Conservation (phyloP, 2,888 invertebrate genomes). For the Protonemura montana region DNA sequence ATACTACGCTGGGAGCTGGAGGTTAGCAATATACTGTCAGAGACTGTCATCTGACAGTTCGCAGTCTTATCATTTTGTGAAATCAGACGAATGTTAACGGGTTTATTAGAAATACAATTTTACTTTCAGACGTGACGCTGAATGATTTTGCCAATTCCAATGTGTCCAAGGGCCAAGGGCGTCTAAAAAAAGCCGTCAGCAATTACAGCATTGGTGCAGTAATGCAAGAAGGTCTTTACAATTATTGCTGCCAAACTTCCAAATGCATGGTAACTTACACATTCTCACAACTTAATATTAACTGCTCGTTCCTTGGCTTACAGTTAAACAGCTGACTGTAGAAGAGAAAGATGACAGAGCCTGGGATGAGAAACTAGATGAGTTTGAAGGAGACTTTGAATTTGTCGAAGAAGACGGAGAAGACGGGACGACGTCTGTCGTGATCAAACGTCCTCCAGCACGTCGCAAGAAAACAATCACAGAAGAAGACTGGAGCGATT, state of each 20-base stretch:
- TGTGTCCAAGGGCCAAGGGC: conserved; percentile 53
- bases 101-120: conserved; percentile 41
- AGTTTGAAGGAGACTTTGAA: conserved; percentile 59
- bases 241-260: neutral
- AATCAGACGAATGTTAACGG: conserved; percentile 49
- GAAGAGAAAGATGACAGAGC: conserved; percentile 56
- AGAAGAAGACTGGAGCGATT: conserved; percentile 50
- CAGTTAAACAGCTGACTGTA: conserved; percentile 55
- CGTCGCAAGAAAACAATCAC: conserved; percentile 54
- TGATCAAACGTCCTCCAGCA: conserved; percentile 50
- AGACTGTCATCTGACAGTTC: conserved; percentile 27
- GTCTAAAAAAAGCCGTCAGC: conserved; percentile 56
- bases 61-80: conserved; percentile 28
- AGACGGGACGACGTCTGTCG: conserved; percentile 53
- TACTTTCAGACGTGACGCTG: conserved; percentile 68
- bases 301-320: neutral
- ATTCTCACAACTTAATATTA: too few species aligned
- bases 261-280: neutral
- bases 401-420: conserved; percentile 57
- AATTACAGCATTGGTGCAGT: conserved; percentile 45
- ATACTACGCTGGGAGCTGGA: conserved; percentile 54
- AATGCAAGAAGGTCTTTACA: neutral
- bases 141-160: conserved; percentile 71
- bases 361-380: conserved; percentile 65
- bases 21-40: conserved; percentile 54